A percentile compares a stretch with the other conserved stretches of the same genome.
Conservation (phyloP, 2,113 vertebrate species). For the Thamnophis sirtalis region DNA sequence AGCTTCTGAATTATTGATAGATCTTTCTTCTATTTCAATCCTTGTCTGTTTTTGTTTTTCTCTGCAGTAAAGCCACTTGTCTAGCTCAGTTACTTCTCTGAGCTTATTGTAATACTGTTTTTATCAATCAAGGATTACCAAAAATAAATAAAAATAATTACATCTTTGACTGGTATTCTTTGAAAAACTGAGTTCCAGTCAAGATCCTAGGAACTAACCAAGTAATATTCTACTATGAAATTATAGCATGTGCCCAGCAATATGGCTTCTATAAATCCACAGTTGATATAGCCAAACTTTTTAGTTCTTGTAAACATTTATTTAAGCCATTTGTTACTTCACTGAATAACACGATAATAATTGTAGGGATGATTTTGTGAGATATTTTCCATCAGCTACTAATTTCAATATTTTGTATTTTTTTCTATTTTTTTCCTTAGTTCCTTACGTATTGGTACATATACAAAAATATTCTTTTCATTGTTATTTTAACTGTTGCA, state of each 20-base stretch:
- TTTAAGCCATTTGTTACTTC: background rate
- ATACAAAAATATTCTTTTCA: background rate
- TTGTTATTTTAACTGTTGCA: background rate
- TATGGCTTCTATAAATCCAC: background rate
- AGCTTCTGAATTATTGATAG: background rate
- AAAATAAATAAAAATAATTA: background rate
- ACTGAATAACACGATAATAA: background rate
- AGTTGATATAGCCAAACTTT: background rate
- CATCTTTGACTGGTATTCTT: background rate
- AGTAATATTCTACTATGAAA: background rate
- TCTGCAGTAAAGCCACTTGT: background rate
- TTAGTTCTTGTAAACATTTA: background rate
- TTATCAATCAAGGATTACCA: background rate
- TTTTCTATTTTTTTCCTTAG: background rate
- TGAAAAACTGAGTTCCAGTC: background rate
- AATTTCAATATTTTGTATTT: background rate
- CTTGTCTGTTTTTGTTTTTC: background rate
- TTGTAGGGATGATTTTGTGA: background rate
- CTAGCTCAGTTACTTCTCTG: background rate
- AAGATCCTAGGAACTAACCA: background rate
- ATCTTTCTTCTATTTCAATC: background rate
- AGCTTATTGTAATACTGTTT: background rate
- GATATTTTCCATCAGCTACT: background rate
- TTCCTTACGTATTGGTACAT: background rate
- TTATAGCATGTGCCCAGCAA: background rate